Evolutionary conservation across 2,888 invertebrate genomes (phyloP), one percentile per base, ranked within the genome.

Genomic region (Tetranychus truncatus): DNA sequence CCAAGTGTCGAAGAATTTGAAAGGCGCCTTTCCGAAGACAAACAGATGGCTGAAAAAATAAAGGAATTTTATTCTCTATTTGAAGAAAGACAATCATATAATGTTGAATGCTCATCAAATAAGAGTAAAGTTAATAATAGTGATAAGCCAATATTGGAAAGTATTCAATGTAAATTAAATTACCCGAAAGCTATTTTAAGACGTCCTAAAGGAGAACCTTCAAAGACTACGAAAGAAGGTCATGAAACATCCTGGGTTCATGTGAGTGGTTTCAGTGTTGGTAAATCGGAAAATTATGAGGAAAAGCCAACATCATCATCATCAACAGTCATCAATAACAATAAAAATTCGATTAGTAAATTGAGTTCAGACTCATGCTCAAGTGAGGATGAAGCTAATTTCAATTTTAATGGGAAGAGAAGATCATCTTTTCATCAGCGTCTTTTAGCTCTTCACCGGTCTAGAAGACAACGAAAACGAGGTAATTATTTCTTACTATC

Each of bases 401-500:
- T 69, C 11, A 69, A 21, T 69, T 9, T 20, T 21, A 20, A 21
- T 69, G 69, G 69, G 18, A 69, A 69, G 34, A 20, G 21, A 69
- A 20, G 69, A 24, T 24, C 34, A 11, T 69, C 69, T 24, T 69
- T 69, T 44, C 89, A 90, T 83, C 88, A 88, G 55, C 87, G 89
- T 76, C 84, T 90, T 73, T 89, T 88, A 79, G 84, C 86, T 78
- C 83, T 88, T 76, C 88, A 90, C 80, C 85, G 89, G 77, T 88
- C 88, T 77, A 85, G 89, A 80, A 84, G 90, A 78, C 89, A 90
- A 83, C 89, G 89, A 83, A 90, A 89, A 83, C 89, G 89, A 87
- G 90, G 90, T 90, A 83, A 73, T 77, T 78, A 21, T 44, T 46
- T 74, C n/a, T 44, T 15, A 45, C 34, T 72, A n/a, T 46, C 1